Evolutionary conservation across 1,140 invertebrate genomes (phyloP), one percentile per base, ranked within the genome.

Genomic region (Penaeus japonicus): DNA sequence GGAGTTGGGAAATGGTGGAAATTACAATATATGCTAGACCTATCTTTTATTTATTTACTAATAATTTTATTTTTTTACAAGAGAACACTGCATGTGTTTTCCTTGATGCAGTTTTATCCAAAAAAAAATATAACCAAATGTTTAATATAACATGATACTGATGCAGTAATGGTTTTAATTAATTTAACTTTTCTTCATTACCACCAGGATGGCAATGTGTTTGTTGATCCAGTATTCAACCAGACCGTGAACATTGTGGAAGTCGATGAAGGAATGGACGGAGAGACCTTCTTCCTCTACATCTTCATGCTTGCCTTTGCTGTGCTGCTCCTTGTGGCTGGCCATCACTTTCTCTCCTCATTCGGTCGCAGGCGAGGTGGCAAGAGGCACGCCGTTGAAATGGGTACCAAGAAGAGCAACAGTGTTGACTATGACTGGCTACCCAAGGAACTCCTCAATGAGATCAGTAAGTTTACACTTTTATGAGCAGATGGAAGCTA

Each of bases 251-350:
- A 97, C 92, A 97, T 99, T 90, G 95, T 98, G 54, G 99, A 99
- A 93, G 94, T 99, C 70, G 98, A 99, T 91, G 98, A 99, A 93
- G 98, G 98, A 89, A 94, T 99, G 22, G 98, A 99, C 93, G 97
- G 98, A 62, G 99, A 99, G 95, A 99, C 98, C 39, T 97, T 99
- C 94, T 99, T 99, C 95, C 93, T 99, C 77, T 99, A 99, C 91
- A 94, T 99, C 62, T 97, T 99, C 93, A 94, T 99, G 65, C 96
- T 96, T 70, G 98, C 97, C 22, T 95, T 97, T 87, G 95, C 96
- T 57, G 96, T 99, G 62, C 93, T 99, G 18, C 93, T 97, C 3
- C 93, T 99, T 39, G 96, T 99, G 73, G 95, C 96, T 89, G 97
- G 99, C 92, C 98, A 99, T 92, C 95, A 96, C 20, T 93, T 99